Conservation (phyloP, 2,888 invertebrate genomes). For the Amiota minor region DNA sequence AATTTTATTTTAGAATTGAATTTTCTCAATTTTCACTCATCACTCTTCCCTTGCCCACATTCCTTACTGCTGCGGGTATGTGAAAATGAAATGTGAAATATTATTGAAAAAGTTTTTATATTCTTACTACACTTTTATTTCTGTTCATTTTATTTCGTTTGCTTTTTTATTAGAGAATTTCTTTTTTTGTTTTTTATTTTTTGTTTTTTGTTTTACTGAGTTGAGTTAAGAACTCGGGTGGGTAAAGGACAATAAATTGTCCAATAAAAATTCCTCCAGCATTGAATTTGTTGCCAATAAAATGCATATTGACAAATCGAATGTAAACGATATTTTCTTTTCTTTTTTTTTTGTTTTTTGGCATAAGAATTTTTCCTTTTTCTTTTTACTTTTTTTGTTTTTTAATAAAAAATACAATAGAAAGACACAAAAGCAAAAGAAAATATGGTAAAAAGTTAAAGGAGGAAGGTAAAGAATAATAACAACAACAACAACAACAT, state of each 20-base stretch:
- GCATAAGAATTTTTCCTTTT: conserved; percentile 17
- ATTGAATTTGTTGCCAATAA: conserved; percentile 53
- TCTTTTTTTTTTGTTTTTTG: conserved; percentile 9
- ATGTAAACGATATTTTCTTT: conserved; percentile 18
- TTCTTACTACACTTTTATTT: neutral
- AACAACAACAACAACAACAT: too few relatives aligned
- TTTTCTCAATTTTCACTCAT: conserved; percentile 22
- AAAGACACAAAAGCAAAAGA: neutral
- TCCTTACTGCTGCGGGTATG: neutral
- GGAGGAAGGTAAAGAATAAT: too few relatives aligned
- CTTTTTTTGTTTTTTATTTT: neutral
- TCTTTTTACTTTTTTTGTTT: neutral
- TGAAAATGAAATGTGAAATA: conserved; percentile 10
- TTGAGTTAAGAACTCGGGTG: neutral
- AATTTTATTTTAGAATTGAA: conserved; percentile 28
- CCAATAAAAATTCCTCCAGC: conserved; percentile 46
- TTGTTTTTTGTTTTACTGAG: neutral
- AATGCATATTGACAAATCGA: conserved; percentile 65
- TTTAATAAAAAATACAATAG: conserved; percentile 2
- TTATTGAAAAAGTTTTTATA: conserved; percentile 12
- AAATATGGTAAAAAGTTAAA: neutral
- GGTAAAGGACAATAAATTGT: conserved; percentile 34
- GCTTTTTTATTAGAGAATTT: neutral
- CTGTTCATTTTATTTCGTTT: neutral
- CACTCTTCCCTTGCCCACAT: neutral